Conservation (phyloP, 1,140 invertebrate species). For the Formica exsecta region DNA sequence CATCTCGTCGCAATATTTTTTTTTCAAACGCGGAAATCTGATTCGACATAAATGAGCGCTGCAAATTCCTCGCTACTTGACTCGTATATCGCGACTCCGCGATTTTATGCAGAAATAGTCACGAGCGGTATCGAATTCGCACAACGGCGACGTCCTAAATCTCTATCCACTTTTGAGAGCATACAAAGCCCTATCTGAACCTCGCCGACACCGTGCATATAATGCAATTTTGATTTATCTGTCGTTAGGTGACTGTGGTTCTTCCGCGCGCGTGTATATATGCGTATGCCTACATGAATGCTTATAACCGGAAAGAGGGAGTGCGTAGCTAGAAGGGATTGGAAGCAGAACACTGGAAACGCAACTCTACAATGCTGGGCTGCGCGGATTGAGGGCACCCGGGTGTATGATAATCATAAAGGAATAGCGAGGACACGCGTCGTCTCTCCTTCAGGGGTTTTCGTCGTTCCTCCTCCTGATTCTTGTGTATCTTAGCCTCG, state of each 20-base stretch:
- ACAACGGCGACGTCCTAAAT: conserved; percentile 37
- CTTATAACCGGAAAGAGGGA: conserved; percentile 37
- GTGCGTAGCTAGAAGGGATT: conserved; percentile 3
- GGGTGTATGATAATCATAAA: conserved; percentile 80
- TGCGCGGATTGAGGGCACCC: conserved; percentile 77
- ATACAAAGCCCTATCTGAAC: conserved; percentile 64
- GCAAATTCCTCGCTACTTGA: conserved; percentile 5
- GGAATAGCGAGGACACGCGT: conserved; percentile 72
- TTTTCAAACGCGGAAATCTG: background rate
- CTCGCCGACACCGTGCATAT: conserved; percentile 70
- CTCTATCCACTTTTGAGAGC: conserved; percentile 37
- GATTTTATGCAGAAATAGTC: conserved; percentile 18
- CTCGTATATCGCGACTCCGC: conserved; percentile 3
- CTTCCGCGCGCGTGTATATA: background rate
- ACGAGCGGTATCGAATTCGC: conserved; percentile 34
- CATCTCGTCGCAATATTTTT: background rate
- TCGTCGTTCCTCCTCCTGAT: conserved; percentile 17
- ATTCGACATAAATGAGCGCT: background rate
- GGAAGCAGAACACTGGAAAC: conserved; percentile 64
- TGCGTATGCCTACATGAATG: background rate
- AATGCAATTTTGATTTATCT: conserved; percentile 80
- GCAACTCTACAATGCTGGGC: conserved; percentile 54
- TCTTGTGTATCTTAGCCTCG: conserved; percentile 17
- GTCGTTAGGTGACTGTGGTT: conserved; percentile 70
- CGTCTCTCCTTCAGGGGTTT: conserved; percentile 59